Base-by-base conservation (phyloP, 2,113 vertebrate species). In the Forbesichthys papilliferus region DNA sequence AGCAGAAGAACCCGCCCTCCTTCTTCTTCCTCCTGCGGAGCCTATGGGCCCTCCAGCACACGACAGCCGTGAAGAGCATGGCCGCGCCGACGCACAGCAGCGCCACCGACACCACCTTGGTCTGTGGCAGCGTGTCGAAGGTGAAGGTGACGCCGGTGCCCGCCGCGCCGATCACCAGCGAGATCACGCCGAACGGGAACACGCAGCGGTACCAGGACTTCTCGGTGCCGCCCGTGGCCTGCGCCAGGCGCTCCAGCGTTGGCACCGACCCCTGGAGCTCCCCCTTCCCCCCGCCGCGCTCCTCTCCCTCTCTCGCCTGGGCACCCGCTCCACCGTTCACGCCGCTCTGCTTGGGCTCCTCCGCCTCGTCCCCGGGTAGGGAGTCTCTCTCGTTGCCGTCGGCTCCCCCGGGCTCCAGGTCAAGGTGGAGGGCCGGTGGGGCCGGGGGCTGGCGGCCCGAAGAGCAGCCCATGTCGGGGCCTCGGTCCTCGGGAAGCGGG, bases 121-220 rank as follows among this genome's bases (percentile, higher is more conserved):
- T 94, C 92, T 95, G 95, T 65, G 87, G 93, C 0, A 93, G 90
- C 13, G 94, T 93, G 78, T 94, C 86, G 73, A 94, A 94, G 67
- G 89, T 95, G 91, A 97, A 97, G 42, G 95, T 95, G 81, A 98
- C 96, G 48, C 94, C 94, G 0, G 91, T 95, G 66, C 94, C 94
- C 0, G 96, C 94, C 11, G 94, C 89, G 36, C 92, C 92, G 0
- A 93, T 93, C 61, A 93, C 92, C 27, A 96, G 89, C 0, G 95
- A 95, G 48, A 89, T 96, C 63, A 93, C 94, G 54, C 95, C 95
- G 4, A 94, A 93, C 0, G 93, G 95, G 77, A 91, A 92, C 13
- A 90, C 85, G 13, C 96, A 96, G 88, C 92, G 94, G 47, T 90
- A 95, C 87, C 91, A 98, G 42, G 94, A 97, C 87, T 95, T 93